A percentile compares a stretch with the other conserved stretches of the same genome.
Conservation (phyloP, 2,113 vertebrate genomes). For the Mola mola region DNA sequence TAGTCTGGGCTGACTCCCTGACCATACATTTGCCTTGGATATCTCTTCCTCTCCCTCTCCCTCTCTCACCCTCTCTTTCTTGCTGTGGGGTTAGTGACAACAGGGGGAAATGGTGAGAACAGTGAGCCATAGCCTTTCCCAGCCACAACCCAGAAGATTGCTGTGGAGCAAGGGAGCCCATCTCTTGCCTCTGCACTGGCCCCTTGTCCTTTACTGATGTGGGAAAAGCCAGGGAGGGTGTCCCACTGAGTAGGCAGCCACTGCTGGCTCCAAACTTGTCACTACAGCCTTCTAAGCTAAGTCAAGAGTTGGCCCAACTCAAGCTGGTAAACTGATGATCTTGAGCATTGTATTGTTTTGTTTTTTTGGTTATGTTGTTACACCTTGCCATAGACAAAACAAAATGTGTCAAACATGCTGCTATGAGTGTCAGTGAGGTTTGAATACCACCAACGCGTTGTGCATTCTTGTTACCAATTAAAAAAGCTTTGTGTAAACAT, state of each 20-base stretch:
- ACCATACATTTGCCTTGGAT: slow-evolving; percentile 52
- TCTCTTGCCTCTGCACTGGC: slow-evolving; percentile 59
- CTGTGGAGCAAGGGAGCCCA: slow-evolving; percentile 65
- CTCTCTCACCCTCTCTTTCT: slow-evolving; percentile 28
- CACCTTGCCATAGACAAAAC: background rate
- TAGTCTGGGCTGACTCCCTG: slow-evolving; percentile 17
- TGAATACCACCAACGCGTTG: background rate
- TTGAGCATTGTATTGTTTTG: background rate
- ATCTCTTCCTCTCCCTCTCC: slow-evolving; percentile 10
- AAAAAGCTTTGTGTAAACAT: too few relatives aligned
- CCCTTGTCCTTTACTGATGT: slow-evolving; percentile 70
- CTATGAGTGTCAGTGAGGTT: background rate
- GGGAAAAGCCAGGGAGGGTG: slow-evolving; percentile 80
- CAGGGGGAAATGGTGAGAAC: slow-evolving; percentile 82
- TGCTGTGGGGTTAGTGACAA: slow-evolving; percentile 53
- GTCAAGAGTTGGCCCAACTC: background rate
- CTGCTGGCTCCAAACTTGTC: slow-evolving; percentile 51
- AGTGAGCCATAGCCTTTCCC: slow-evolving; percentile 79
- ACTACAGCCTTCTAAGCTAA: slow-evolving; percentile 29
- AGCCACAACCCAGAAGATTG: slow-evolving; percentile 80
- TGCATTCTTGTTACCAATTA: too few relatives aligned
- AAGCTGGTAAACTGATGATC: background rate
- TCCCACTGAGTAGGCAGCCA: slow-evolving; percentile 59
- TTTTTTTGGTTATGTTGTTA: background rate
- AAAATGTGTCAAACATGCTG: background rate